Evolutionary conservation across 1,140 invertebrate species (phyloP).

Genomic region (Probaryconus sp.): DNA sequence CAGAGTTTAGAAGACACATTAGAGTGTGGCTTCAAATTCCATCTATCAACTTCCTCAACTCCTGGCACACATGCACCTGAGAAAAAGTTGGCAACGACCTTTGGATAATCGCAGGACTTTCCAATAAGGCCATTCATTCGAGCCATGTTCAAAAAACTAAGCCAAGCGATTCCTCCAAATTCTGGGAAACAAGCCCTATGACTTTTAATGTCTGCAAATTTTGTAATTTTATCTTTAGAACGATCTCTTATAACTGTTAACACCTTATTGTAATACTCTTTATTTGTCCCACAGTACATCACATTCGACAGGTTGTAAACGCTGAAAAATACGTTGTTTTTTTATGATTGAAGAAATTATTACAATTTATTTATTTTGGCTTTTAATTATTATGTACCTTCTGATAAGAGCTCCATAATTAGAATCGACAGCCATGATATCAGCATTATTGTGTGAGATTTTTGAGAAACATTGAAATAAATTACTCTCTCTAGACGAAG

Average conservation of each 20-base stretch:
- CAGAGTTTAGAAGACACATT: constrained; percentile 55
- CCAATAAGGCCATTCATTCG: constrained; percentile 74
- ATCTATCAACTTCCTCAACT: constrained; percentile 76
- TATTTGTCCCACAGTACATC: constrained; percentile 79
- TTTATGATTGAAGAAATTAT: constrained; percentile 5
- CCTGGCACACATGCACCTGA: constrained; percentile 81
- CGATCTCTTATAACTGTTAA: constrained; percentile 80
- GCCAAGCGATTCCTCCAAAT: constrained; percentile 81
- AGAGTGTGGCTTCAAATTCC: constrained; percentile 42
- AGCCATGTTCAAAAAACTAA: constrained; percentile 80
- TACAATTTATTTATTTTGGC: neutral
- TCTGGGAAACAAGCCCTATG: constrained; percentile 83
- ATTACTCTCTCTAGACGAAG: constrained; percentile 46
- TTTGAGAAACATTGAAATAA: constrained; percentile 81
- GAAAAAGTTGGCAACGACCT: constrained; percentile 80
- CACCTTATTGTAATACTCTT: constrained; percentile 73
- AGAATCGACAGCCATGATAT: constrained; percentile 83
- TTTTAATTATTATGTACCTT: constrained; percentile 81
- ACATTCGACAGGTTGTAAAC: constrained; percentile 79
- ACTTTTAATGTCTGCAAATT: constrained; percentile 79
- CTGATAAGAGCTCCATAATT: constrained; percentile 86
- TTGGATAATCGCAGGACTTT: constrained; percentile 80
- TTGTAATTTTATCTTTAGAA: constrained; percentile 68
- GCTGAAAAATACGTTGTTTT: constrained; percentile 68
- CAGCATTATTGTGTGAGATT: constrained; percentile 80